phyloP scores from a whole-genome alignment of 2,888 invertebrate genomes.

The Harmothoe impar region DNA sequence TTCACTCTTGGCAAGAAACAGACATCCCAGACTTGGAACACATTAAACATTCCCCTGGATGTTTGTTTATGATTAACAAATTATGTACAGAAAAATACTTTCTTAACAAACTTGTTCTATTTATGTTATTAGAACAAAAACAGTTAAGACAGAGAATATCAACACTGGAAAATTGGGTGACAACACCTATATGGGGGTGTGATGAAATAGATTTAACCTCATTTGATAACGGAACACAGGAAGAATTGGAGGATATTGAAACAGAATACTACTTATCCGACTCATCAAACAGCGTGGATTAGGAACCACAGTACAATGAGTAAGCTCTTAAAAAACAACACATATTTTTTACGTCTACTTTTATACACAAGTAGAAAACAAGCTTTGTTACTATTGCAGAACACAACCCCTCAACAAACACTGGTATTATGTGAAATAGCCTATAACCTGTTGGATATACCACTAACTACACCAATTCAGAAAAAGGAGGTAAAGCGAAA shows the following conservation, averaged over 20 bases:
- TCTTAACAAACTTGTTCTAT: not conserved
- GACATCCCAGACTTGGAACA: not conserved
- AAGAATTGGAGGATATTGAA: not conserved
- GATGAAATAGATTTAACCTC: not conserved
- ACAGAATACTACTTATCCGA: not conserved
- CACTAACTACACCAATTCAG: not conserved
- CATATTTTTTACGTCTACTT: not conserved
- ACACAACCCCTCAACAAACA: not conserved
- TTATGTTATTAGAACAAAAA: not conserved
- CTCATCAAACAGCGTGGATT: not conserved
- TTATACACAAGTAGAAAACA: not conserved
- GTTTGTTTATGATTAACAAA: not conserved
- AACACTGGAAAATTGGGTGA: not conserved
- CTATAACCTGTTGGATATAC: not conserved
- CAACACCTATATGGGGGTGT: not conserved
- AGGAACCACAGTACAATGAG: not conserved
- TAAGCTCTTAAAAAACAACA: not conserved
- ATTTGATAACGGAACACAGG: not conserved
- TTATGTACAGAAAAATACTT: not conserved
- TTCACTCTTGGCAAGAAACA: not conserved
- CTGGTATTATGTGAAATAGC: not conserved
- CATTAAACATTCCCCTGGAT: not conserved
- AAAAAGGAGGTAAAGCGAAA: not conserved
- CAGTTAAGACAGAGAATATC: not conserved
- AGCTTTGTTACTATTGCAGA: not conserved